Percentiles rank a stretch among this genome's conserved stretches.
Evolutionary conservation across 2,888 invertebrate species (phyloP).

Genomic region (Osmoderma eremita): DNA sequence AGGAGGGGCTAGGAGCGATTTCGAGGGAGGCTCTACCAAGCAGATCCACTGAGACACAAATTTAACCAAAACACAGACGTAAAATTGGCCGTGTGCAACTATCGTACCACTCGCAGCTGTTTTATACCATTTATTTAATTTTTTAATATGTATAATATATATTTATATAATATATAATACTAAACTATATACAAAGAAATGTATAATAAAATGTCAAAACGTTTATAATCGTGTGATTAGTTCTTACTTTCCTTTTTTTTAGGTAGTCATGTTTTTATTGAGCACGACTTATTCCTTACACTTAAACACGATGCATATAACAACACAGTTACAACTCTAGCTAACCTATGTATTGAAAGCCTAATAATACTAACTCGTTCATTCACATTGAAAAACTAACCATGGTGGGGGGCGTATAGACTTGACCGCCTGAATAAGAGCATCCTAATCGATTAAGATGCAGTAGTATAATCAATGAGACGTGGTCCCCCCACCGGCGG

Average conservation of each 20-base stretch:
- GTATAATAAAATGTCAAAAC: slow-evolving; percentile 45
- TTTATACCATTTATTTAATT: slow-evolving; percentile 42
- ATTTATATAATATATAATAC: slow-evolving; percentile 45
- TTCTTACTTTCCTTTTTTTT: slow-evolving; percentile 59
- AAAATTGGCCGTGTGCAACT: slow-evolving; percentile 43
- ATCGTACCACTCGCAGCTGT: slow-evolving; percentile 43
- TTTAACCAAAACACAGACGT: slow-evolving; percentile 41
- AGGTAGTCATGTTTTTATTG: slow-evolving; percentile 62
- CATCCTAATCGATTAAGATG: slow-evolving; percentile 13
- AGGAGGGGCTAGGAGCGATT: slow-evolving; percentile 46
- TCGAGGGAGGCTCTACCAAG: slow-evolving; percentile 59
- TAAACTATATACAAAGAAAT: slow-evolving; percentile 60
- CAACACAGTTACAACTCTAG: slow-evolving; percentile 65
- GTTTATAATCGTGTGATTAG: slow-evolving; percentile 37
- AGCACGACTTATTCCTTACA: slow-evolving; percentile 61
- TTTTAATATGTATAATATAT: slow-evolving; percentile 31
- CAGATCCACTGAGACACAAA: slow-evolving; percentile 56
- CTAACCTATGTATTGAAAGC: slow-evolving; percentile 65
- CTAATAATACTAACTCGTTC: slow-evolving; percentile 63
- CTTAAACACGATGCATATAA: slow-evolving; percentile 63
- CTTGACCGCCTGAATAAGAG: slow-evolving; percentile 18
- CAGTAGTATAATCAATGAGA: background rate
- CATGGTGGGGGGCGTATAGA: slow-evolving; percentile 40
- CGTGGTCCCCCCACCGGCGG: slow-evolving; percentile 44
- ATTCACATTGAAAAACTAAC: slow-evolving; percentile 55